A percentile compares a stretch with the other conserved stretches of the same genome.
Conservation (phyloP, 1,140 invertebrate species). For the Cotesia typhae region DNA sequence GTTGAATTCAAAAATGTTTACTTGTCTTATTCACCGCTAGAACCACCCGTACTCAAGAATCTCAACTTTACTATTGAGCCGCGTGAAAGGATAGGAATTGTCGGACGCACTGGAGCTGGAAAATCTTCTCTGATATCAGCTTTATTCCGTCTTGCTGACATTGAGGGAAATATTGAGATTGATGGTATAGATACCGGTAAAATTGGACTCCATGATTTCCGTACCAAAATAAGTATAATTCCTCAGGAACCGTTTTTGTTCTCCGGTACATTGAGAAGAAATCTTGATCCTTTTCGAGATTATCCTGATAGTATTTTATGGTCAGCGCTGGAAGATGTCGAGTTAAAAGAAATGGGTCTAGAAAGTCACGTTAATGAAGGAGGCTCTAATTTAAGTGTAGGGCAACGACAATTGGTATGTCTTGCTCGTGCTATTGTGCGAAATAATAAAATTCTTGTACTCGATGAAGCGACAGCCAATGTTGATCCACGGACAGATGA, state of each 20-base stretch:
- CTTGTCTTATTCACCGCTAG: conserved; percentile 71
- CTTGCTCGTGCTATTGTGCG: conserved; percentile 80
- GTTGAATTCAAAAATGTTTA: conserved; percentile 75
- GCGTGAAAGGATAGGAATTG: too few species aligned
- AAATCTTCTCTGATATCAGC: too few species aligned
- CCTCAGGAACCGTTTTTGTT: conserved; percentile 89
- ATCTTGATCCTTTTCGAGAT: conserved; percentile 85
- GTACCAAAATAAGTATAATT: conserved; percentile 82
- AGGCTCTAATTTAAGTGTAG: conserved; percentile 81
- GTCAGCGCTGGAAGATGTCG: conserved; percentile 84
- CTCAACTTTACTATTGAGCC: too few species aligned
- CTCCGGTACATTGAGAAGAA: conserved; percentile 82
- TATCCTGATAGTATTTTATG: conserved; percentile 81
- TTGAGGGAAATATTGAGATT: conserved; percentile 68
- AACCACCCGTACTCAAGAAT: conserved; percentile 62
- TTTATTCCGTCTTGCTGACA: too few species aligned
- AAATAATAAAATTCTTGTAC: conserved; percentile 68
- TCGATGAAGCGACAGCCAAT: conserved; percentile 83
- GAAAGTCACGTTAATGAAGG: conserved; percentile 72
- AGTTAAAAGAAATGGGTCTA: conserved; percentile 71
- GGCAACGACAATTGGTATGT: conserved; percentile 82
- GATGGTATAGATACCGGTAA: conserved; percentile 69
- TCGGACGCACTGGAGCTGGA: too few species aligned
- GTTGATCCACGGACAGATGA: conserved; percentile 80
- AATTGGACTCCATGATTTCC: conserved; percentile 75